phyloP scores from a whole-genome alignment of 1,140 invertebrate genomes.

The Linepithema humile region DNA sequence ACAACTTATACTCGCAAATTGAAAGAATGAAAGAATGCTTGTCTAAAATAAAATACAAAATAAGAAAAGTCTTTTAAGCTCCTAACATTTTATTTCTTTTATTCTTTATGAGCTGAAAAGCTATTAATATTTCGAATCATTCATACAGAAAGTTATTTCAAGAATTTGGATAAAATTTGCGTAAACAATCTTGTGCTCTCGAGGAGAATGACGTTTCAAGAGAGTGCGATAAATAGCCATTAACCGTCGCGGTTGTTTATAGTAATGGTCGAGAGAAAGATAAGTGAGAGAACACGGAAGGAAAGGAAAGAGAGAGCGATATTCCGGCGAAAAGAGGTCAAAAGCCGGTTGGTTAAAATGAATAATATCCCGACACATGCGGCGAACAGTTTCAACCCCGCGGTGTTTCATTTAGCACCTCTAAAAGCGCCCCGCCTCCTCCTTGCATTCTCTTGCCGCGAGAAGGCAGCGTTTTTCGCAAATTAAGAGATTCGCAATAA shows the following conservation, averaged over 20 bases:
- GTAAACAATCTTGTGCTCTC: constrained; percentile 11
- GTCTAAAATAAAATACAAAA: neutral
- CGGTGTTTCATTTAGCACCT: constrained; percentile 56
- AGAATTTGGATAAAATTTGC: neutral
- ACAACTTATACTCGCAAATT: neutral
- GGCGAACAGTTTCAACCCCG: constrained; percentile 63
- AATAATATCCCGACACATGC: constrained; percentile 69
- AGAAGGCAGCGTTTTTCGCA: constrained; percentile 79
- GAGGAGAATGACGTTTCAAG: neutral
- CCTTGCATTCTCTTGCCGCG: neutral
- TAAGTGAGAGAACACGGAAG: neutral
- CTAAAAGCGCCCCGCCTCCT: constrained; percentile 22
- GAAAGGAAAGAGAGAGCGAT: neutral
- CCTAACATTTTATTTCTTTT: neutral
- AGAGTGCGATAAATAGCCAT: constrained; percentile 11
- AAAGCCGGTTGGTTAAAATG: constrained; percentile 57
- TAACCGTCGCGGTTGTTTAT: constrained; percentile 51
- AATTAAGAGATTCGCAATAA: constrained; percentile 84
- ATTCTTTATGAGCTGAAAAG: neutral
- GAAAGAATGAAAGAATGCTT: neutral
- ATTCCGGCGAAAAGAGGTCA: constrained; percentile 43
- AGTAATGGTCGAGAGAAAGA: constrained; percentile 38
- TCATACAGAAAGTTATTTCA: neutral
- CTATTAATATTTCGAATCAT: neutral
- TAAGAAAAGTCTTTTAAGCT: neutral